A percentile compares a stretch with the other conserved stretches of the same genome.
These are phyloP conservation scores for Trematocara macrostoma DNA, from an alignment of 2,113 vertebrate genomes.

Conservation along the genomic window DNA sequence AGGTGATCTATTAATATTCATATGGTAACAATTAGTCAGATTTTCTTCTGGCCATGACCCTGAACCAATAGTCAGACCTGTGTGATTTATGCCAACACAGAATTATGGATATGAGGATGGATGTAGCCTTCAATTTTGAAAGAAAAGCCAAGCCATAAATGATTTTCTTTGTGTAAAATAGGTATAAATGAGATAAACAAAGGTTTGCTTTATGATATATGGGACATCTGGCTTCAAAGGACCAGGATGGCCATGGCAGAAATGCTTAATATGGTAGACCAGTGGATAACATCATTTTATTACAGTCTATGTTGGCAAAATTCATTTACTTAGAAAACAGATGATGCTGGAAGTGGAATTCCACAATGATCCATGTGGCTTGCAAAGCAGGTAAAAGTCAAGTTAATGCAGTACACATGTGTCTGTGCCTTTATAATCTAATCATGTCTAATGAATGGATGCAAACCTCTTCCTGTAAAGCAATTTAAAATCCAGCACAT, in stretches of 20 bases:
- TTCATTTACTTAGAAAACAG: not conserved
- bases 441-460: not conserved
- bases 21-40: not conserved
- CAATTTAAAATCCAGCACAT: not conserved
- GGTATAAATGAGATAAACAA: not conserved
- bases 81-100: not conserved
- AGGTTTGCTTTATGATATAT: not conserved
- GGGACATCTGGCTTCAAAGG: not conserved
- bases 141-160: not conserved
- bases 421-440: not conserved
- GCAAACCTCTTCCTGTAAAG: not conserved
- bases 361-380: not conserved
- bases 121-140: not conserved
- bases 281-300: not conserved
- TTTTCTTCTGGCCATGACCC: not conserved
- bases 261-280: not conserved
- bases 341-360: not conserved
- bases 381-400: not conserved
- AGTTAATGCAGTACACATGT: not conserved
- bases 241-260: not conserved
- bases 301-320: not conserved
- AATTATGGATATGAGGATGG: not conserved
- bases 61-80: not conserved
- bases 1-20: not conserved
- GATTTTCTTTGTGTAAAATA: not conserved